phyloP scores from a whole-genome alignment of 2,113 vertebrate species.

The Stomatorhinus ivindoensis region DNA sequence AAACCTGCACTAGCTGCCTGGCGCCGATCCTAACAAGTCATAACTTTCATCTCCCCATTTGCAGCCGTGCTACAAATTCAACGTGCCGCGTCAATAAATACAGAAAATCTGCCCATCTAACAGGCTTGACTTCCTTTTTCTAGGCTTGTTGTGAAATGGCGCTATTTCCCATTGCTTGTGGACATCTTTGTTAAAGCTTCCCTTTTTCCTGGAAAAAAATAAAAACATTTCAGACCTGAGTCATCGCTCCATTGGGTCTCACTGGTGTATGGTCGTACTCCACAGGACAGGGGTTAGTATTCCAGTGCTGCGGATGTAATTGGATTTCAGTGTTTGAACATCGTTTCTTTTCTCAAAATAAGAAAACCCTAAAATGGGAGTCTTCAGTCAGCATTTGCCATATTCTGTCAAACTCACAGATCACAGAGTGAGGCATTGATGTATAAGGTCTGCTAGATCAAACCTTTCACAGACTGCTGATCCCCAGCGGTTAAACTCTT shows the following conservation, averaged over 20 bases:
- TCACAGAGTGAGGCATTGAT: too few relatives aligned
- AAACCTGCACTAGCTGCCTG: not conserved
- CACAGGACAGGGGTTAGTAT: not conserved
- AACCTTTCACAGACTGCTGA: not conserved
- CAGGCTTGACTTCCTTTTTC: not conserved
- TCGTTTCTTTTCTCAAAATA: not conserved
- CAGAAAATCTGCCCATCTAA: not conserved
- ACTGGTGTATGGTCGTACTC: not conserved
- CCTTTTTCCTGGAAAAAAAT: not conserved
- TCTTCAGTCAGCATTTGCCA: not conserved
- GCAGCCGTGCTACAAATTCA: not conserved
- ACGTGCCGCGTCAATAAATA: not conserved
- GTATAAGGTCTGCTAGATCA: too few relatives aligned
- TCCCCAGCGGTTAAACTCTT: not conserved
- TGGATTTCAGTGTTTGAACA: not conserved
- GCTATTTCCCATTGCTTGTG: not conserved
- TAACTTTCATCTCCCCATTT: not conserved
- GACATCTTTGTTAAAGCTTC: not conserved
- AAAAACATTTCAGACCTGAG: not conserved
- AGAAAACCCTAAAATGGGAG: not conserved
- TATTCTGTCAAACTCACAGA: not conserved
- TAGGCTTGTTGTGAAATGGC: not conserved
- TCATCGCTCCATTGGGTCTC: not conserved
- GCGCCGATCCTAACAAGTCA: not conserved
- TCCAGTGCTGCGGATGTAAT: not conserved